These are phyloP conservation scores for Lerema accius DNA, from an alignment of 1,140 invertebrate genomes.

Conservation along the genomic window DNA sequence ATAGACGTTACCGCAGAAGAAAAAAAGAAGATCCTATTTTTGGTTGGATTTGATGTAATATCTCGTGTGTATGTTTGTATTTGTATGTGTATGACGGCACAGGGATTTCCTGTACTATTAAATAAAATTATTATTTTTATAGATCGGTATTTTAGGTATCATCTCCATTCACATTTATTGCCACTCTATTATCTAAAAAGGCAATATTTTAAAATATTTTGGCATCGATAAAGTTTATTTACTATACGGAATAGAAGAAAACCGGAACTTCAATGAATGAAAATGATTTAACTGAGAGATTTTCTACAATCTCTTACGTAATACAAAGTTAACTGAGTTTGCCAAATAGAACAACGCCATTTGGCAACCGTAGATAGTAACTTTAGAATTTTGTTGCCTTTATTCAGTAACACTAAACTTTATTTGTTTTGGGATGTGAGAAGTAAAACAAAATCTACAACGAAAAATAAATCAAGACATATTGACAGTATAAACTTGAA, in stretches of 20 bases:
- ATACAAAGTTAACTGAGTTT: constrained; percentile 32
- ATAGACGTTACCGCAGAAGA: too few relatives aligned
- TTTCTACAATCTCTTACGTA: constrained; percentile 12
- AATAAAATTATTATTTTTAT: too few relatives aligned
- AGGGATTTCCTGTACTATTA: too few relatives aligned
- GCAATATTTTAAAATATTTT: neutral
- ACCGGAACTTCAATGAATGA: constrained; percentile 14
- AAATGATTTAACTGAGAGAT: constrained; percentile 14
- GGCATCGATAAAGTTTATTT: neutral
- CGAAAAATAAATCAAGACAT: neutral
- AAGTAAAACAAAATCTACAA: neutral
- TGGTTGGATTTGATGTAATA: too few relatives aligned
- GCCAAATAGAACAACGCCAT: constrained; percentile 51
- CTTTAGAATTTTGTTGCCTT: constrained; percentile 4
- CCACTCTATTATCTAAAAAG: too few relatives aligned
- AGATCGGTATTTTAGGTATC: too few relatives aligned
- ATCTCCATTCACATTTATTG: too few relatives aligned
- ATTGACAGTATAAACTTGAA: neutral
- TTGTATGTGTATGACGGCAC: too few relatives aligned
- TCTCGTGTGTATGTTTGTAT: too few relatives aligned
- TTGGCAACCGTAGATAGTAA: constrained; percentile 38
- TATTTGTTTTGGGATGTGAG: constrained; percentile 17
- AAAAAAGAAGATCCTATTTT: too few relatives aligned
- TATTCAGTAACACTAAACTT: constrained; percentile 10
- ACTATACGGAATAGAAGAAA: neutral